Evolutionary conservation across 2,797 vertebrate genomes (phyloP).

Genomic region (Ctenopoma multispine): DNA sequence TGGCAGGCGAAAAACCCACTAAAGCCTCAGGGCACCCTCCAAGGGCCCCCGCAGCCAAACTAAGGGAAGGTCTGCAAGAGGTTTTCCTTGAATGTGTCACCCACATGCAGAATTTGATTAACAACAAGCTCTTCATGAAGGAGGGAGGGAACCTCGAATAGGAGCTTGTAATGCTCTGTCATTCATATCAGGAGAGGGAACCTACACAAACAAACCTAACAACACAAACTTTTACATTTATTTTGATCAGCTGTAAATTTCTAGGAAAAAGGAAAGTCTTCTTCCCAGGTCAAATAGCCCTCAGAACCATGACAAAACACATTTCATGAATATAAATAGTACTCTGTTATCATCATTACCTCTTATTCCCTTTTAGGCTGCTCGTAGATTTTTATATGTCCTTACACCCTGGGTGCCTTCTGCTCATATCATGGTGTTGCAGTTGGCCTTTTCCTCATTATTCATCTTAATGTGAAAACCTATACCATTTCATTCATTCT

Average conservation of each 20-base stretch:
- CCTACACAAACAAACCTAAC: conserved; percentile 17
- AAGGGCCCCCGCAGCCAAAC: conserved; percentile 23
- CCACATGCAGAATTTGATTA: conserved; percentile 65
- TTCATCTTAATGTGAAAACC: conserved; percentile 47
- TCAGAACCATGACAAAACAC: conserved; percentile 13
- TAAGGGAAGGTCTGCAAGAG: conserved; percentile 58
- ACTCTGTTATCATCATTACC: conserved; percentile 18
- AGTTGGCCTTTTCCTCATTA: conserved; percentile 29
- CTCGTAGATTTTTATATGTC: conserved; percentile 24
- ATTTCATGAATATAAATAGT: conserved; percentile 35
- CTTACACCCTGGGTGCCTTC: background rate
- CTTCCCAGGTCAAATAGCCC: conserved; percentile 5
- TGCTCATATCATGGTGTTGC: background rate
- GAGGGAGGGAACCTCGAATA: conserved; percentile 23
- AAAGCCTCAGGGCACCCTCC: conserved; percentile 33
- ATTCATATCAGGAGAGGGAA: background rate
- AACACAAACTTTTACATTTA: conserved; percentile 19
- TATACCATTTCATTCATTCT: conserved; percentile 15
- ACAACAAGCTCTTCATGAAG: conserved; percentile 43
- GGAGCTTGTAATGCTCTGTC: background rate
- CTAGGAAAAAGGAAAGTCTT: background rate
- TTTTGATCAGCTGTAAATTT: conserved; percentile 29
- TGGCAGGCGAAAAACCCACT: conserved; percentile 61
- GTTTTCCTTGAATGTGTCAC: conserved; percentile 67
- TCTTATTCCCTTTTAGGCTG: background rate